Evolutionary conservation across 2,797 vertebrate species (phyloP), one percentile per base, ranked within the genome.

Genomic region (Strix occidentalis): DNA sequence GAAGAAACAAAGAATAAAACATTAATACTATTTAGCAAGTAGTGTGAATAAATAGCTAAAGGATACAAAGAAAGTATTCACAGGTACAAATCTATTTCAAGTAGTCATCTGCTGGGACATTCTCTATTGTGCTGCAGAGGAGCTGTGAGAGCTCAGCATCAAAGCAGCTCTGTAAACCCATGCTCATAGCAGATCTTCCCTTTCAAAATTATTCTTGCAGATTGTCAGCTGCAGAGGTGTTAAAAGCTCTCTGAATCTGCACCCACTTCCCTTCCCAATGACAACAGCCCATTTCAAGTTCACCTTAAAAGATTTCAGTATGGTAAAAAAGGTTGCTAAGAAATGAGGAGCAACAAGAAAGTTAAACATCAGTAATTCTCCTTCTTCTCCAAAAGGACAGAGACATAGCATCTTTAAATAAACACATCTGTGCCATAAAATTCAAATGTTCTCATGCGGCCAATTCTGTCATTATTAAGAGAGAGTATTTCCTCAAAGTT

Each of bases 401-500:
- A 89, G 41, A 41, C 29, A 56, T 5, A 10, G 33, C 63, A 57
- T 77, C 64, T 84, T 89, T 53, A 94, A 93, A 94, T 3, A 90
- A 91, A 71, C 28, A 75, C 41, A 76, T 70, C 83, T 87, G 66
- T 80, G 60, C 51, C 78, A 92, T 60, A 83, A 75, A 95, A 94
- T 77, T 84, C 56, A 77, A 83, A 84, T 35, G 41, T 28, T 81
- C 87, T 58, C 70, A 66, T 24, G 12, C 33, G 26, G 26, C 28
- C 45, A 89, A 64, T 89, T 76, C 69, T 68, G 74, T 50, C n/a
- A 39, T 58, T 76, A 84, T 56, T 89, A 89, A 82, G 35, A 66
- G 33, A 75, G 43, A 76, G 24, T 41, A 90, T 70, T 84, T 94
- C 45, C 70, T 95, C 86, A 90, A 93, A 89, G 80, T 90, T 84